Evolutionary conservation across 2,797 vertebrate species (phyloP).

Genomic region (Mormyrus proboscirostris): DNA sequence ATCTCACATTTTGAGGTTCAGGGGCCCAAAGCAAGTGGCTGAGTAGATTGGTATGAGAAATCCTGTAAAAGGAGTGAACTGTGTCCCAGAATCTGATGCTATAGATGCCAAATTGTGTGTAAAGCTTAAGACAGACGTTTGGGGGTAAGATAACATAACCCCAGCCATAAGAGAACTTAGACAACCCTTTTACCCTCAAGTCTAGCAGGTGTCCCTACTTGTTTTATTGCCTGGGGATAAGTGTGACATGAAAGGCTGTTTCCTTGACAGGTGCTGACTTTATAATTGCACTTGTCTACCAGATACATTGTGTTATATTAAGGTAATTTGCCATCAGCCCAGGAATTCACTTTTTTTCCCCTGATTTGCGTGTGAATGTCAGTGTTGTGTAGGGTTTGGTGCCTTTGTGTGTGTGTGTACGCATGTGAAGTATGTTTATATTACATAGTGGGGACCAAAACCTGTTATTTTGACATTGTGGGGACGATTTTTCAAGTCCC

Average conservation of each 20-base stretch:
- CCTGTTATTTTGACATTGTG: background rate
- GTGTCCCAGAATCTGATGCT: background rate
- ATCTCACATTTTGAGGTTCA: background rate
- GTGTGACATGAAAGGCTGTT: background rate
- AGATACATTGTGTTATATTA: background rate
- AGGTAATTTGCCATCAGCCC: background rate
- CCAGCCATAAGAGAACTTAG: background rate
- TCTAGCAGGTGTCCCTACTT: background rate
- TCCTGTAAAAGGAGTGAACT: background rate
- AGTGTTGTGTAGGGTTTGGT: background rate
- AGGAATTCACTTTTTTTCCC: background rate
- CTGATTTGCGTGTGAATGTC: background rate
- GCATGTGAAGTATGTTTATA: background rate
- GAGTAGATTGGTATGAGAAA: background rate
- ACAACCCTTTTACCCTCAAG: background rate
- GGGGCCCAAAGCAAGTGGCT: background rate
- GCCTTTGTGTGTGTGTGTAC: background rate
- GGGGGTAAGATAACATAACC: background rate
- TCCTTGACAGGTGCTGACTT: background rate
- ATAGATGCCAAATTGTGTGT: background rate
- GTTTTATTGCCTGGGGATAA: background rate
- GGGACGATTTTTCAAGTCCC: background rate
- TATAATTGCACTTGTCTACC: background rate
- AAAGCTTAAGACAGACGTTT: background rate
- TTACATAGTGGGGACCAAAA: background rate